Base-by-base conservation (phyloP, 2,113 vertebrate genomes). In the Eurystomus gularis region DNA sequence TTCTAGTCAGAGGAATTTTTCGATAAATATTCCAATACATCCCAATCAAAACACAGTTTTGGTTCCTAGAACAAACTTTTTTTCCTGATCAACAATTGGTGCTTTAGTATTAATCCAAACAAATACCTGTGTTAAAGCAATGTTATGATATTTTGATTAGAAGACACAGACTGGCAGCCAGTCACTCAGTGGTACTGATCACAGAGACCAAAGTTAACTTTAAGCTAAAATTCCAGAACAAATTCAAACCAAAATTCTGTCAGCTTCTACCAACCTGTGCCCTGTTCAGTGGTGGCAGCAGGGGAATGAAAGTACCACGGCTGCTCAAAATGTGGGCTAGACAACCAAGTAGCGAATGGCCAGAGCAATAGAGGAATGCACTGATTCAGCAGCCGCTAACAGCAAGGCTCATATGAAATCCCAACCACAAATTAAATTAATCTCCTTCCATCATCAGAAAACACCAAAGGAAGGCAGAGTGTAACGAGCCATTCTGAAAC, bases 361-460 rank as follows among this genome's bases (percentile, higher is more conserved):
- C 82, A 83, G 54, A 90, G 80, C n/a, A 89, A 60, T 3, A 91
- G 66, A 93, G 90, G 95, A 97, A 96, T 94, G 91, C 84, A 93
- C 86, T 85, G 87, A 97, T 94, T 95, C 82, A 93, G 91, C 94
- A 95, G 93, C 78, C 1, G 0, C 92, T 94, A 95, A 92, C 91
- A 78, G 94, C 7, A 14, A 96, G 84, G 77, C 88, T 93, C 83
- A 69, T 57, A 79, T 48, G 76, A 94, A 95, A 93, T 77, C 94
- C 84, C 80, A 94, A 94, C 95, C 94, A 95, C 94, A 96, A 94
- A 96, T 96, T 96, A 94, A 93, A 93, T 92, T 90, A 94, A 93
- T 93, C 88, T 96, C 86, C 66, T 94, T 88, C 91, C 93, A 94
- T 86, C 94, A 94, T 87, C 86, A 94, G 76, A 95, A 96, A 97